These are phyloP conservation scores for Agelas oroides DNA, from an alignment of 37 sponge, comb jelly and placozoan species.

Conservation along the genomic window DNA sequence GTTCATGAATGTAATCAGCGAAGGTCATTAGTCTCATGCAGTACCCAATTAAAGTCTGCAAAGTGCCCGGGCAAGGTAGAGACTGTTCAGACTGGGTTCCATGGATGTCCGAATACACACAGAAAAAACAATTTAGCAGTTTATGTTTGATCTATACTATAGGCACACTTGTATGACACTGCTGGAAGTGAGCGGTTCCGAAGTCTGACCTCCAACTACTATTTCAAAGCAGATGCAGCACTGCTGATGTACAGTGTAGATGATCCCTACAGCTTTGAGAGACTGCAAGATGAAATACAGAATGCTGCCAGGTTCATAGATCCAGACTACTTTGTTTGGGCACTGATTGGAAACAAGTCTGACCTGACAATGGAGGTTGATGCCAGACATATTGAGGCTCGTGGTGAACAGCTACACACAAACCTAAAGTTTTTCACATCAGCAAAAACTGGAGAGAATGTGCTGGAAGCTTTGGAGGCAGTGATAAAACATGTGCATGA, in stretches of 20 bases:
- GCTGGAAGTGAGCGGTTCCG: constrained; percentile 82
- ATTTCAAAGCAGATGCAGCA: constrained; percentile 68
- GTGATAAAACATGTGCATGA: constrained; percentile 4
- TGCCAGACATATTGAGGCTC: constrained; percentile 13
- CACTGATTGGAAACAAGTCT: constrained; percentile 66
- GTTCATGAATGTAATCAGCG: too few relatives aligned
- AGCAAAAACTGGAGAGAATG: constrained; percentile 65
- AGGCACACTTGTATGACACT: constrained; percentile 77
- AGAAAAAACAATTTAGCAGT: too few relatives aligned
- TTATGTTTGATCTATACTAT: not conserved
- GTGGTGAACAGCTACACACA: not conserved
- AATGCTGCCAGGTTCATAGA: constrained; percentile 44
- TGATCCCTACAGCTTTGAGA: constrained; percentile 35
- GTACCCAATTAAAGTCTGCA: too few relatives aligned
- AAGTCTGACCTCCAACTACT: constrained; percentile 85
- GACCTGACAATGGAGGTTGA: constrained; percentile 33
- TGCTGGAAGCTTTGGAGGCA: constrained; percentile 29
- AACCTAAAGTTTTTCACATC: constrained; percentile 9
- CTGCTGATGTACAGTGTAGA: constrained; percentile 75
- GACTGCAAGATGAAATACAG: constrained; percentile 32
- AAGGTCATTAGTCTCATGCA: too few relatives aligned
- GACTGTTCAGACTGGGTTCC: too few relatives aligned
- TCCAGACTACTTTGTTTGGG: constrained; percentile 50
- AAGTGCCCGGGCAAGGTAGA: too few relatives aligned
- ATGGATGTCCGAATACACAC: too few relatives aligned